Percentiles rank a stretch among this genome's conserved stretches.
These are phyloP conservation scores for Ylistrum balloti DNA, from an alignment of 1,140 invertebrate genomes.

Conservation along the genomic window DNA sequence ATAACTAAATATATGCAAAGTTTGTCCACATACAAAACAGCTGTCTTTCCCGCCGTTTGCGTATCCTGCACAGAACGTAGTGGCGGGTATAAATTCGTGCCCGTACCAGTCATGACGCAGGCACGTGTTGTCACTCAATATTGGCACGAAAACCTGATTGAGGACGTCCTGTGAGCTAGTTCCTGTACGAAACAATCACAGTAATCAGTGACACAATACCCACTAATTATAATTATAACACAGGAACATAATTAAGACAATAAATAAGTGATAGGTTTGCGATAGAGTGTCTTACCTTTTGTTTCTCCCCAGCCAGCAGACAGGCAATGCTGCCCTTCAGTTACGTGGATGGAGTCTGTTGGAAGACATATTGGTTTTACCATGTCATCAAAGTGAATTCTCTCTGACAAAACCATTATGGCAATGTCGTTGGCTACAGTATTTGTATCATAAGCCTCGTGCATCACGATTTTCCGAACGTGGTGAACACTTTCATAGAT, in stretches of 20 bases:
- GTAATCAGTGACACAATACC: too few relatives aligned
- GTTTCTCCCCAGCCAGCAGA: slow-evolving; percentile 76
- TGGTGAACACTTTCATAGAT: slow-evolving; percentile 45
- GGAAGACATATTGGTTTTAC: slow-evolving; percentile 87
- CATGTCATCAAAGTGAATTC: slow-evolving; percentile 83
- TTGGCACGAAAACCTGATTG: slow-evolving; percentile 71
- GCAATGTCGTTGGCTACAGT: slow-evolving; percentile 86
- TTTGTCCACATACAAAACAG: slow-evolving; percentile 70
- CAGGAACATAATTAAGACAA: too few relatives aligned
- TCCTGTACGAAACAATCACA: slow-evolving; percentile 56
- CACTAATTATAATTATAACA: too few relatives aligned
- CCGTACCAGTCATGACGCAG: slow-evolving; percentile 70
- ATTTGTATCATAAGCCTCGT: slow-evolving; percentile 65
- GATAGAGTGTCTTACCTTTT: too few relatives aligned
- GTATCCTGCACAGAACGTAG: slow-evolving; percentile 77
- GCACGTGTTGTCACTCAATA: slow-evolving; percentile 69
- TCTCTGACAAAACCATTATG: slow-evolving; percentile 83
- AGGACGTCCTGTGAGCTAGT: slow-evolving; percentile 63
- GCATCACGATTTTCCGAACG: slow-evolving; percentile 68
- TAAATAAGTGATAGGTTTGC: too few relatives aligned
- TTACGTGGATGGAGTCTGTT: slow-evolving; percentile 24
- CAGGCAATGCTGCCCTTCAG: slow-evolving; percentile 56
- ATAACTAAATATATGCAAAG: too few relatives aligned
- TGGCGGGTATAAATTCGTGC: slow-evolving; percentile 61
- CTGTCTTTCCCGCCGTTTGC: slow-evolving; percentile 67